Conservation (phyloP, 2,888 invertebrate genomes). For the Calliphora vomitoria region DNA sequence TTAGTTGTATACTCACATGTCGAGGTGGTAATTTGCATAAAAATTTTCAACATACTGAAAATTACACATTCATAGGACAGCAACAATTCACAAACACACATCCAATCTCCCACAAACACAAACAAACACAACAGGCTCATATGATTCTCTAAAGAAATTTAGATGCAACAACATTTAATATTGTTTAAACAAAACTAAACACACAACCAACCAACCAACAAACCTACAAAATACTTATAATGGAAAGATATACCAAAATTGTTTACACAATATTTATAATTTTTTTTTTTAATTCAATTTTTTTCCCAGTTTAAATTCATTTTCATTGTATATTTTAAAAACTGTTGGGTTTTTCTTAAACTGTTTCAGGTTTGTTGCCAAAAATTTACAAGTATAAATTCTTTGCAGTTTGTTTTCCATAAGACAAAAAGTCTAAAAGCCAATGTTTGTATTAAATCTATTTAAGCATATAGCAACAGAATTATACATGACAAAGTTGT, state of each 20-base stretch:
- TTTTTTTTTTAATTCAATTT: neutral
- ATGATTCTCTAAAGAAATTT: constrained; percentile 1
- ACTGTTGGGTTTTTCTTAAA: constrained; percentile 8
- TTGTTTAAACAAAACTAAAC: constrained; percentile 12
- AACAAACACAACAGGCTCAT: neutral
- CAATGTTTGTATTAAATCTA: constrained; percentile 27
- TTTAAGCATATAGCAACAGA: constrained; percentile 15
- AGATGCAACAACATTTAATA: constrained; percentile 36
- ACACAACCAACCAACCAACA: neutral
- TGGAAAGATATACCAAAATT: neutral
- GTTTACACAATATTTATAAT: neutral
- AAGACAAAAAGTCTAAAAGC: constrained; percentile 5
- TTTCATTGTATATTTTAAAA: neutral
- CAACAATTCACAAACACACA: constrained; percentile 25
- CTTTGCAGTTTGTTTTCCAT: neutral
- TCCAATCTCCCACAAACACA: neutral
- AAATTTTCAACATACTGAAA: constrained; percentile 54
- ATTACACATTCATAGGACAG: constrained; percentile 48
- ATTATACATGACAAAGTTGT: neutral
- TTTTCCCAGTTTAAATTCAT: neutral
- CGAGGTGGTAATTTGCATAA: constrained; percentile 65
- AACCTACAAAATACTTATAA: constrained; percentile 5
- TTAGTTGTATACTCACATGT: constrained; percentile 42
- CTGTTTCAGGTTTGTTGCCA: neutral
- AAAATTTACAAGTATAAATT: neutral